Evolutionary conservation across 2,888 invertebrate genomes (phyloP), one percentile per base, ranked within the genome.

Genomic region (Hydroisotoma schaefferi): DNA sequence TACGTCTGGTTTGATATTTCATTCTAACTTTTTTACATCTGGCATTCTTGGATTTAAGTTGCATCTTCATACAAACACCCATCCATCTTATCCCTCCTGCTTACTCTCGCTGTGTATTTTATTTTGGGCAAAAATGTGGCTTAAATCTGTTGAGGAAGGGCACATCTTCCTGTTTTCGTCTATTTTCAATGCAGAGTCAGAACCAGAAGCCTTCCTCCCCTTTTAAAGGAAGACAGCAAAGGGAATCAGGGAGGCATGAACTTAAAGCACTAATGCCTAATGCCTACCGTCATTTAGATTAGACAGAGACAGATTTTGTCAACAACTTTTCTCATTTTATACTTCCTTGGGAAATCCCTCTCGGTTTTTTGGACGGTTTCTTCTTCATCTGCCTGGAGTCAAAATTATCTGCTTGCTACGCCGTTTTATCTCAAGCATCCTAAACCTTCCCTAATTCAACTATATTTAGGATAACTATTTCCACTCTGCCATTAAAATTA

Each of bases 231-330:
- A 40, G 20, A 25, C 15, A 43, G 43, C 38, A 46, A 33, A 46
- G n/a, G n/a, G n/a, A n/a, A n/a, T n/a, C n/a, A n/a, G n/a, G n/a
- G n/a, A n/a, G n/a, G n/a, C n/a, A n/a, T n/a, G n/a, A n/a, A n/a
- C n/a, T n/a, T n/a, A n/a, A n/a, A n/a, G n/a, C n/a, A n/a, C n/a
- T n/a, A 15, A 40, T 18, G n/a, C 40, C 44, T 60, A 59, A 60
- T 63, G 63, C 57, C 51, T 55, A 49, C 43, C 44, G 48, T 59
- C 63, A 63, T 63, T 63, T 63, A 63, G 63, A 63, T 63, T 63
- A 63, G 59, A 63, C 57, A 63, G 53, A 57, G 63, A 63, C 59
- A 54, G 59, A 63, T 63, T 63, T 60, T 48, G 54, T 54, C 57
- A 60, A 51, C 48, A 51, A 56, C 52, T 52, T 22, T 15, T 22